These are phyloP conservation scores for Habropoda laboriosa DNA, from an alignment of 1,140 invertebrate species.

Conservation along the genomic window DNA sequence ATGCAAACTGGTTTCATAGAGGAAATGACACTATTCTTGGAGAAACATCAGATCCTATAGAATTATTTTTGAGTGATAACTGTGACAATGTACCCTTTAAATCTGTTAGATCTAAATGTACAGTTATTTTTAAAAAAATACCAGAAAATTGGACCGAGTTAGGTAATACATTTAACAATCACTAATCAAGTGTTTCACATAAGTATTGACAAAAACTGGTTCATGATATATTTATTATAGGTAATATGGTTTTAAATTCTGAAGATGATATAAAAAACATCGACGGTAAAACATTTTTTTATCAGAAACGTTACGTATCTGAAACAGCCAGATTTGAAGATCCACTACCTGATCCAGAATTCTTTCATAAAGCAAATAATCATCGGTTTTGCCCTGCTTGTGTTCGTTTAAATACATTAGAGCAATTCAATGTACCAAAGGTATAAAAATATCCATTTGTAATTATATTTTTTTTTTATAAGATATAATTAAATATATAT, in stretches of 20 bases:
- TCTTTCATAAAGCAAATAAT: constrained; percentile 77
- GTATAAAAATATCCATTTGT: constrained; percentile 74
- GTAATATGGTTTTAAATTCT: constrained; percentile 64
- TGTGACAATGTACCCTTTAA: constrained; percentile 87
- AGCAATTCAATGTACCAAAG: constrained; percentile 66
- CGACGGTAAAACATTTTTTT: constrained; percentile 86
- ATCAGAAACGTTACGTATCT: constrained; percentile 86
- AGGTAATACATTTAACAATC: constrained; percentile 52
- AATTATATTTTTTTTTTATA: neutral
- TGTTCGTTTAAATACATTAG: constrained; percentile 22
- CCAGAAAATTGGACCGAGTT: constrained; percentile 62
- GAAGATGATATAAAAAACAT: constrained; percentile 80
- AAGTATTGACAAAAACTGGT: neutral
- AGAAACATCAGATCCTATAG: constrained; percentile 89
- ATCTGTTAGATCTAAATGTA: constrained; percentile 82
- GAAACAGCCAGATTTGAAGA: constrained; percentile 88
- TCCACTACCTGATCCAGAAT: constrained; percentile 79
- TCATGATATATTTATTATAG: constrained; percentile 34
- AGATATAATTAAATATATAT: too few species aligned
- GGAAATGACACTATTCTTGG: constrained; percentile 90
- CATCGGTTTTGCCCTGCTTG: constrained; percentile 80
- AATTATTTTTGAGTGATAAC: constrained; percentile 89
- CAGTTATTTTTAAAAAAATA: constrained; percentile 61
- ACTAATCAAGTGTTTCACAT: neutral
- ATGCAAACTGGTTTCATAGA: constrained; percentile 83